A percentile compares a stretch with the other conserved stretches of the same genome.
Conservation (phyloP, 2,113 vertebrate genomes). For the Pantherophis guttatus region DNA sequence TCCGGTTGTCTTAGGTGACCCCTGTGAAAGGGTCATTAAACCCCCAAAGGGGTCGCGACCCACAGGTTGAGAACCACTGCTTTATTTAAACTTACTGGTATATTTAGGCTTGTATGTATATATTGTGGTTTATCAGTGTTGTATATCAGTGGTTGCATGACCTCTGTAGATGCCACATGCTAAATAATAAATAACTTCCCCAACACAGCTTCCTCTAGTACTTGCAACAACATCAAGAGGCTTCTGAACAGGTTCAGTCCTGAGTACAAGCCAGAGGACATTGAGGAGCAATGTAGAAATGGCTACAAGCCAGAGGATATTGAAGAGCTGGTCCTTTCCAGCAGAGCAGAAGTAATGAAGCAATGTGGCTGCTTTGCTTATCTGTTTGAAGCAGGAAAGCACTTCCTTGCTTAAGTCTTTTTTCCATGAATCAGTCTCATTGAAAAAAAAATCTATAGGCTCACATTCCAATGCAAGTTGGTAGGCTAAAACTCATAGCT, state of each 20-base stretch:
- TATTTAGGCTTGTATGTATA: background rate
- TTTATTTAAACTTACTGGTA: background rate
- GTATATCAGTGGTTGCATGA: too few species aligned
- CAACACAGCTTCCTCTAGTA: background rate
- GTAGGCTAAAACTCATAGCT: background rate
- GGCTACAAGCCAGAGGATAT: background rate
- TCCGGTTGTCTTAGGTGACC: too few species aligned
- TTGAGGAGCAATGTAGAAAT: background rate
- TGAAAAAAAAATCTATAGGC: background rate
- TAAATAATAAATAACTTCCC: background rate
- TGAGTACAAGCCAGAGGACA: background rate
- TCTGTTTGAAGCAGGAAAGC: background rate
- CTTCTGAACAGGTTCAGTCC: background rate
- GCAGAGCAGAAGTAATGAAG: background rate
- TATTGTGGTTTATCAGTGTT: background rate
- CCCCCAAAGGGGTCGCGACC: too few species aligned
- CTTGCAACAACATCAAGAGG: background rate
- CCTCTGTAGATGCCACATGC: background rate
- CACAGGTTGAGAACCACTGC: background rate
- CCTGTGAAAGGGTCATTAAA: too few species aligned
- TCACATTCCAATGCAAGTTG: background rate
- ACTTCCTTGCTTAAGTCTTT: background rate
- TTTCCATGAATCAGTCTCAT: background rate
- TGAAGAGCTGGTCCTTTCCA: background rate
- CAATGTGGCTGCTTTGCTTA: background rate